phyloP scores from a whole-genome alignment of 2,797 vertebrate genomes.

The Myotis vivesi region DNA sequence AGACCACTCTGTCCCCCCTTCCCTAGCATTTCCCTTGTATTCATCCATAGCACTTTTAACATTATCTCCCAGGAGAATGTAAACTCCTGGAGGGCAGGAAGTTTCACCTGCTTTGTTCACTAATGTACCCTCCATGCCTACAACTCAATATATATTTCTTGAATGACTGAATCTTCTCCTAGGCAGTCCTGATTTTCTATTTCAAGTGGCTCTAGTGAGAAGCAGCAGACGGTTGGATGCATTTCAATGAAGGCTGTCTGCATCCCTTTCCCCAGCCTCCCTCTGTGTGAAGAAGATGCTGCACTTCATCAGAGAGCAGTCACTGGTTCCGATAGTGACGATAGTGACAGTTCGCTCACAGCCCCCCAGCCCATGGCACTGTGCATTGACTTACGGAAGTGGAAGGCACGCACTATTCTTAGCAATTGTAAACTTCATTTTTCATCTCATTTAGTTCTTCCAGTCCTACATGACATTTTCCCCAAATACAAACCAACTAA shows the following conservation, averaged over 20 bases:
- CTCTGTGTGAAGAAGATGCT: conserved; percentile 41
- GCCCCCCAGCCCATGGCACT: neutral
- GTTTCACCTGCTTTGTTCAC: neutral
- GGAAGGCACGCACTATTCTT: neutral
- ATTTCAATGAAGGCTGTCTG: neutral
- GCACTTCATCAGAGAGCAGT: neutral
- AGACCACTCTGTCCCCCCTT: neutral
- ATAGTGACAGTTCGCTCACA: neutral
- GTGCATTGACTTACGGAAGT: fast-evolving
- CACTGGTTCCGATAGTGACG: neutral
- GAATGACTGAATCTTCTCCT: neutral
- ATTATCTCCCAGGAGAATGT: neutral
- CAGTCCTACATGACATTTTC: neutral
- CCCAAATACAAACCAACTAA: conserved; percentile 59
- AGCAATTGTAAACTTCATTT: conserved; percentile 63
- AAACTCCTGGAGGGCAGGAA: neutral
- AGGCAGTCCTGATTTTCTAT: neutral
- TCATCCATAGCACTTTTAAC: neutral
- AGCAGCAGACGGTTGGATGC: neutral
- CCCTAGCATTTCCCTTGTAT: neutral
- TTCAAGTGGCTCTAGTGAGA: neutral
- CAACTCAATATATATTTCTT: neutral
- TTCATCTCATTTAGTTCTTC: conserved; percentile 71
- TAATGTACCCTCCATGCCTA: neutral
- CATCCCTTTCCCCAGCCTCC: conserved; percentile 6